phyloP scores from a whole-genome alignment of 2,113 vertebrate species.

The Mugil cephalus region DNA sequence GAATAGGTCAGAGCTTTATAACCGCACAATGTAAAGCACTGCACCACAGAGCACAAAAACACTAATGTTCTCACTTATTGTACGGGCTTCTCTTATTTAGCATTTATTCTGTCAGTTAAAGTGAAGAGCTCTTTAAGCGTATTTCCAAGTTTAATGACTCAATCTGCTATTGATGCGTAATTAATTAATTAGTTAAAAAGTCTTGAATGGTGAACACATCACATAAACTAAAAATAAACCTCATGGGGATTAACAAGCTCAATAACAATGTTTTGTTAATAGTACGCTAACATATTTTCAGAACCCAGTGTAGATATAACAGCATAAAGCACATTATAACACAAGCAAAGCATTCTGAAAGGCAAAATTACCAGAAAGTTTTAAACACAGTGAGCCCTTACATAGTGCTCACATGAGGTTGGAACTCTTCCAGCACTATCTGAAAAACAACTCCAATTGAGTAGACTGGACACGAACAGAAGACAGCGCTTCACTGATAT shows the following conservation, averaged over 20 bases:
- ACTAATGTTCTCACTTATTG: not conserved
- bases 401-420: not conserved
- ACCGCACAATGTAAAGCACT: not conserved
- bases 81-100: not conserved
- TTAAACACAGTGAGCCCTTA: conserved; percentile 8
- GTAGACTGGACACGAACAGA: not conserved
- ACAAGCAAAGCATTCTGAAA: not conserved
- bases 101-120: not conserved
- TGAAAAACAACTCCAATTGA: conserved; percentile 4
- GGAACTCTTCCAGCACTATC: not conserved
- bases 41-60: not conserved
- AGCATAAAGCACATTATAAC: not conserved
- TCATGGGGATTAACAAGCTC: no score
- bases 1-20: not conserved
- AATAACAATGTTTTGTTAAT: no score
- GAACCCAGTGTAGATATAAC: not conserved
- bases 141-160: not conserved
- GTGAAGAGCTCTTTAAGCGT: not conserved
- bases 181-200: not conserved
- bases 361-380: conserved; percentile 1
- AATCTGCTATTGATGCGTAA: not conserved
- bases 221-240: no score
- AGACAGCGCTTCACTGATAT: not conserved
- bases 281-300: not conserved
- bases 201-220: no score